phyloP scores from a whole-genome alignment of 2,113 vertebrate species.

The Proteles cristata region DNA sequence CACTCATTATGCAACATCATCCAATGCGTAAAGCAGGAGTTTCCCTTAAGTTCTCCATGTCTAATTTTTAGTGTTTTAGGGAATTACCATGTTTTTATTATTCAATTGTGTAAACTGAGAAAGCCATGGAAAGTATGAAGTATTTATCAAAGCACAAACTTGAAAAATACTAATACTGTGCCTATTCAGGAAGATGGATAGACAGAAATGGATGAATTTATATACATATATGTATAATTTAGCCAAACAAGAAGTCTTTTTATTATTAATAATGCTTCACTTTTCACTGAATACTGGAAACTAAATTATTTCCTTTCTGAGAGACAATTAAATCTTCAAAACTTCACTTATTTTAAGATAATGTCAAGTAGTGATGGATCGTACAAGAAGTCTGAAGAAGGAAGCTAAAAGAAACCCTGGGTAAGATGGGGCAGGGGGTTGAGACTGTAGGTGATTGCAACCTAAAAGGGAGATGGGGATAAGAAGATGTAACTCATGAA shows the following conservation, averaged over 20 bases:
- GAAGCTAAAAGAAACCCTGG: neutral
- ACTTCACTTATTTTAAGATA: neutral
- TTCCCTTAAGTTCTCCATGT: slow-evolving; percentile 30
- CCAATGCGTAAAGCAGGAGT: neutral
- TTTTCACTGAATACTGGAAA: neutral
- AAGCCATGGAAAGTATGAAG: neutral
- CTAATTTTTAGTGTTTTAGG: slow-evolving; percentile 12
- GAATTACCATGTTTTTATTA: neutral
- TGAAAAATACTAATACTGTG: neutral
- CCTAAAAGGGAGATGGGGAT: neutral
- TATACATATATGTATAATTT: neutral
- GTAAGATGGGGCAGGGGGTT: neutral
- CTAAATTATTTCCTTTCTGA: neutral
- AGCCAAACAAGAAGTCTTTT: neutral
- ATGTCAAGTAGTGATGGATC: neutral
- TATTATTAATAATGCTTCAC: neutral
- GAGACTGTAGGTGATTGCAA: neutral
- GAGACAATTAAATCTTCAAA: neutral
- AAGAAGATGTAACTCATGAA: neutral
- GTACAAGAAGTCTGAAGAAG: neutral
- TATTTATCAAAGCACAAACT: neutral
- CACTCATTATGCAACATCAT: neutral
- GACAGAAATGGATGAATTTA: too few relatives aligned
- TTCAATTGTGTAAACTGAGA: slow-evolving; percentile 34
- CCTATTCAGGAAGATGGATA: neutral